phyloP scores from a whole-genome alignment of 1,140 invertebrate species.

The Drosophila parvula region DNA sequence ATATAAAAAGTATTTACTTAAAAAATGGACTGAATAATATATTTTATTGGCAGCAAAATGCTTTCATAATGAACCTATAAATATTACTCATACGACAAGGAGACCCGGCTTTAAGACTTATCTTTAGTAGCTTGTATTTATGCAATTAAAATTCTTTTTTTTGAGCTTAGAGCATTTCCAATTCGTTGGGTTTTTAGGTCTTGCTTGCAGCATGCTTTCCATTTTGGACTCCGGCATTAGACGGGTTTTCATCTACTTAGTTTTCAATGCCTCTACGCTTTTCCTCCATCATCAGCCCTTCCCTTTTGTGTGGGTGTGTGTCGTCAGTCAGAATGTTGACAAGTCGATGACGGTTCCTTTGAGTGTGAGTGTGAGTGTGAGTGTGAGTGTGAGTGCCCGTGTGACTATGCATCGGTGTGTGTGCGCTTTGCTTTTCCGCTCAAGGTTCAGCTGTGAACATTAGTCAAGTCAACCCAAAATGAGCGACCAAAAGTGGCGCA shows the following conservation, averaged over 20 bases:
- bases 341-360: conserved; percentile 59
- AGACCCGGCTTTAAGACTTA: not conserved
- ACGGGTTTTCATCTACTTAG: conserved; percentile 53
- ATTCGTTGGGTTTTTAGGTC: not conserved
- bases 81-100: conserved; percentile 1
- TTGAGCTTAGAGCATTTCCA: not conserved
- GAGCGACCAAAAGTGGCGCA: conserved; percentile 71
- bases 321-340: conserved; percentile 45
- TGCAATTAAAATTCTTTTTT: not conserved
- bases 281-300: not conserved
- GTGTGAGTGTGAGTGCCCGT: conserved; percentile 7
- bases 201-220: not conserved
- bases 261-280: conserved; percentile 37
- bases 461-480: conserved; percentile 75
- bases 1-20: not conserved
- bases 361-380: conserved; percentile 7
- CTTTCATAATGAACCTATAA: not conserved
- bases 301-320: not conserved
- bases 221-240: conserved; percentile 24
- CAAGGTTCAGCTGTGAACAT: conserved; percentile 63
- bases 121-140: not conserved
- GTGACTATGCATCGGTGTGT: conserved; percentile 25
- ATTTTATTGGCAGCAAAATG: not conserved
- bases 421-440: conserved; percentile 24
- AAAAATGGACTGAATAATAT: not conserved